Percentiles rank a stretch among this genome's conserved stretches.
Evolutionary conservation across 2,888 invertebrate genomes (phyloP).

Genomic region (Drosophila lacicola): DNA sequence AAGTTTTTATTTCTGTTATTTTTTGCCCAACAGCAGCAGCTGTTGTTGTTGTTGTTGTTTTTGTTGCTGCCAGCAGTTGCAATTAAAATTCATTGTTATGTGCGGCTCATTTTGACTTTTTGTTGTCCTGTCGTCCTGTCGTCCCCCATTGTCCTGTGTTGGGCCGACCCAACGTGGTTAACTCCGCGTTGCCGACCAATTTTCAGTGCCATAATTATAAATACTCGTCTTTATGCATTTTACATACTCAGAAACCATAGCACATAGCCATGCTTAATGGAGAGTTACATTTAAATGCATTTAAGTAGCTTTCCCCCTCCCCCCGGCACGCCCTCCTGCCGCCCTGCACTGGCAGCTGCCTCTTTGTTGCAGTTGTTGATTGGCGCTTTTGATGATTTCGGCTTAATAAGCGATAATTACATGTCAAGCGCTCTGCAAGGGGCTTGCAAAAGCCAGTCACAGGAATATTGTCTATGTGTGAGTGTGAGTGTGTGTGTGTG

Average conservation of each 20-base stretch:
- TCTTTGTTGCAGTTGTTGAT: constrained; percentile 43
- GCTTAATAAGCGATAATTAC: constrained; percentile 72
- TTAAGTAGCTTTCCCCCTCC: constrained; percentile 70
- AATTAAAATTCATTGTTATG: constrained; percentile 80
- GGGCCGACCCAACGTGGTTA: constrained; percentile 37
- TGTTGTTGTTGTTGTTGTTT: constrained; percentile 8
- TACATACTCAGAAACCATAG: constrained; percentile 23
- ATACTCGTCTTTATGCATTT: constrained; percentile 39
- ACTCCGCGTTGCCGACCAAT: constrained; percentile 39
- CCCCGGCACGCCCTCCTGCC: background rate
- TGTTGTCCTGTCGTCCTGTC: constrained; percentile 16
- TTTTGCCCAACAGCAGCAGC: background rate
- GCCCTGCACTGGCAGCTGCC: background rate
- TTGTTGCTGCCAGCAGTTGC: constrained; percentile 44
- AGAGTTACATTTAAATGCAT: constrained; percentile 77
- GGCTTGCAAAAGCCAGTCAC: constrained; percentile 14
- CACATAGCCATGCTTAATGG: constrained; percentile 60
- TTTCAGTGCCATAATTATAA: constrained; percentile 75
- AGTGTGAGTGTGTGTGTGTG: background rate
- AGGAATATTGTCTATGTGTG: constrained; percentile 8
- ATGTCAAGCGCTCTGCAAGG: constrained; percentile 41
- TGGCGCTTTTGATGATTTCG: constrained; percentile 50
- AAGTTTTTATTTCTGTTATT: constrained; percentile 17
- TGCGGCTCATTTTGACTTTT: constrained; percentile 71
- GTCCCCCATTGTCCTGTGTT: background rate